Base-by-base conservation (phyloP, 2,113 vertebrate species). In the Sorex araneus region DNA sequence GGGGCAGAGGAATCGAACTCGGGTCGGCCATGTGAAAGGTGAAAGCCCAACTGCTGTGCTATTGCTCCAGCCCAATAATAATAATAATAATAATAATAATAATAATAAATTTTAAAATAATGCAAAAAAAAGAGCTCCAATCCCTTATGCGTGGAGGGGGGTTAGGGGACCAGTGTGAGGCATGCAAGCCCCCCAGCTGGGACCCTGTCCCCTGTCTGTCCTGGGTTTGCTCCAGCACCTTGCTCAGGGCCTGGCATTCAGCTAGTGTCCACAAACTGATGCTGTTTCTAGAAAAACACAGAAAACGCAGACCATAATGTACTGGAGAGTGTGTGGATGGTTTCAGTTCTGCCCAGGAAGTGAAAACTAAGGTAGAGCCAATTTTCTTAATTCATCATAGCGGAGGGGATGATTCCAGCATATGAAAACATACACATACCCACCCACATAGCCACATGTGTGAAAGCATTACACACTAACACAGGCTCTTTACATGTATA, bases 281-380 rank as follows among this genome's bases (percentile, higher is more conserved):
- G 18, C 30, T 77, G n/a, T 54, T 86, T 73, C 47, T 73, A 63
- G 36, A 87, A 25, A 92, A 78, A 73, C 36, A 43, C 45, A 3
- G 36, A 7, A 7, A 60, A 90, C 66, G 60, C 77, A 76, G 9
- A n/a, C 2, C 4, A 27, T n/a, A 36, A 28, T 27, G 30, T 54
- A 40, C 63, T 83, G 32, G 25, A 69, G 40, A 36, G 32, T n/a
- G 8, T 23, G 32, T n/a, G 47, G 47, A n/a, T 32, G 3, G 64
- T 34, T 76, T 47, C 13, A 69, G 0, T 71, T 82, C 78, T 92
- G 27, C 76, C 76, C 75, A 74, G 0, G 71, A 12, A 70, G 21
- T 79, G 60, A 77, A 28, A 83, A 71, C 57, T 70, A 77, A 90
- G 43, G 34, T 23, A 75, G 1, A 90, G 0, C 8, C 43, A 66